A percentile compares a stretch with the other conserved stretches of the same genome.
These are phyloP conservation scores for Meiosimyza platycephala DNA, from an alignment of 2,888 invertebrate species.

Conservation along the genomic window DNA sequence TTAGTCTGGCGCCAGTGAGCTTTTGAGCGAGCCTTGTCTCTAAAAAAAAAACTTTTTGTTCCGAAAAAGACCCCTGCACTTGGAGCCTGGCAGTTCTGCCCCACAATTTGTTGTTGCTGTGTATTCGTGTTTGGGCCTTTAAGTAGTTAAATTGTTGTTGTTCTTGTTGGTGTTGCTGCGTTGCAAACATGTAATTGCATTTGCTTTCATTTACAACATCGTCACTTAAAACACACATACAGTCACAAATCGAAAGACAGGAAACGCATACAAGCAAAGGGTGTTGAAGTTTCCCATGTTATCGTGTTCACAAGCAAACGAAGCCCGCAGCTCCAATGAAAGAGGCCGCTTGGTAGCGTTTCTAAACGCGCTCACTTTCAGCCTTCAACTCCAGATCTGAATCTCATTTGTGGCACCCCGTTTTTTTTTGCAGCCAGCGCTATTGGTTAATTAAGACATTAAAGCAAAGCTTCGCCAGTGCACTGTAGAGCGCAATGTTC, in stretches of 20 bases:
- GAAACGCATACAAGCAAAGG: slow-evolving; percentile 39
- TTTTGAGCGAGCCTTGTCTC: neutral
- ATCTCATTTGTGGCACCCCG: neutral
- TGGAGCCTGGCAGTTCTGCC: neutral
- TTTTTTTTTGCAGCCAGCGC: slow-evolving; percentile 10
- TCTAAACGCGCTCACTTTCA: neutral
- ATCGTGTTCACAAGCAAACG: neutral
- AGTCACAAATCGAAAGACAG: slow-evolving; percentile 4
- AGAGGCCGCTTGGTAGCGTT: neutral
- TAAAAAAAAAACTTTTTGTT: neutral
- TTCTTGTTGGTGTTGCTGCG: slow-evolving; percentile 28
- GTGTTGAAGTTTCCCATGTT: slow-evolving; percentile 36
- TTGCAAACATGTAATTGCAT: slow-evolving; percentile 28
- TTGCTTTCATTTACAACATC: slow-evolving; percentile 29
- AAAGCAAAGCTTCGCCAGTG: slow-evolving; percentile 26
- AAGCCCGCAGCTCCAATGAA: neutral
- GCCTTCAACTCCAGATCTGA: neutral
- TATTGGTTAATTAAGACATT: slow-evolving; percentile 42
- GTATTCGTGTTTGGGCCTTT: slow-evolving; percentile 1
- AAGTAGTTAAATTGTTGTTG: slow-evolving; percentile 14
- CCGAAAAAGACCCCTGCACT: neutral
- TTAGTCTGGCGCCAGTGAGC: slow-evolving; percentile 49
- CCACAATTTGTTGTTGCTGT: too few relatives aligned
- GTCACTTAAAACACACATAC: slow-evolving; percentile 13
- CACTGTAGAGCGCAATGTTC: slow-evolving; percentile 19